Evolutionary conservation across 35 echinoderm and acorn worm species (phyloP).

Genomic region (Stichopus chloronotus): DNA sequence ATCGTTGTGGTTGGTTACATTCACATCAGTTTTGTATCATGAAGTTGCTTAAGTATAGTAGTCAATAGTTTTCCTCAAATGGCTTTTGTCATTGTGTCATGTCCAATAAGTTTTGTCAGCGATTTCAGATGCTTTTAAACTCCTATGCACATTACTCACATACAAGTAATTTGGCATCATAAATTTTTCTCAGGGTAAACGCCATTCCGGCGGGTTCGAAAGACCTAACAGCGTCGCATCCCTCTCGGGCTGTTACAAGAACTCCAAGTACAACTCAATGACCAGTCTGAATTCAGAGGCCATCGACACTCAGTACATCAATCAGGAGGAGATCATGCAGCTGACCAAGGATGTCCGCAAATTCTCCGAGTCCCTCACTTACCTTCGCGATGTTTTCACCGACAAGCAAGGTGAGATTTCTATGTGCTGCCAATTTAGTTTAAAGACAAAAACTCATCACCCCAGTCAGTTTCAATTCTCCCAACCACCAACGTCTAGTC

Average conservation of each 20-base stretch:
- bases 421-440: not conserved
- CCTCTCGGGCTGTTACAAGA: constrained; percentile 54
- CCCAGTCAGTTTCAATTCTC: too few species aligned
- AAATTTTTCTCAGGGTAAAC: constrained; percentile 36
- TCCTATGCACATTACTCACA: too few species aligned
- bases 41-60: too few species aligned
- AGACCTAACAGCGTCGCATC: constrained; percentile 78
- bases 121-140: too few species aligned
- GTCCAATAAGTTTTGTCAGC: too few species aligned
- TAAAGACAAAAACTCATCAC: too few species aligned
- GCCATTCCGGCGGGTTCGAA: constrained; percentile 27
- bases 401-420: constrained; percentile 51
- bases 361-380: constrained; percentile 84
- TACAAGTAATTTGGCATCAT: too few species aligned
- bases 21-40: too few species aligned
- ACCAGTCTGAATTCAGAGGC: constrained; percentile 97
- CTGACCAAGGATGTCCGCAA: constrained; percentile 83
- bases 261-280: constrained; percentile 90
- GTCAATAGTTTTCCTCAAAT: too few species aligned
- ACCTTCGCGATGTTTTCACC: constrained; percentile 72
- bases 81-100: too few species aligned
- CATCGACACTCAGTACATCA: constrained; percentile 82
- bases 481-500: too few species aligned
- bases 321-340: constrained; percentile 94
- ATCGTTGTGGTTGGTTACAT: too few species aligned